Evolutionary conservation across 2,113 vertebrate species (phyloP).

Genomic region (Ornithorhynchus anatinus): DNA sequence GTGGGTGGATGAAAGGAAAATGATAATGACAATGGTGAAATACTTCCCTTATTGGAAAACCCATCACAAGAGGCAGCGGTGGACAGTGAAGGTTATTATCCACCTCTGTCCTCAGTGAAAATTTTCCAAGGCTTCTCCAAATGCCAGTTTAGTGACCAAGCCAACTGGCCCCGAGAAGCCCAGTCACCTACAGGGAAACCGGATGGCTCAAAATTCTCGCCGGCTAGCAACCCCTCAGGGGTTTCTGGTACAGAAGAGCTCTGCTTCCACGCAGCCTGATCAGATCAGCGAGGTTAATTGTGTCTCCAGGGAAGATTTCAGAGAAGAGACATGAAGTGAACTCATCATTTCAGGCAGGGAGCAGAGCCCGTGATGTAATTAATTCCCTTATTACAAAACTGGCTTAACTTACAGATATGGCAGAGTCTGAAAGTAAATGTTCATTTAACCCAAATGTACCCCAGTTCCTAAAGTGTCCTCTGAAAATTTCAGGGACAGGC

Average conservation of each 20-base stretch:
- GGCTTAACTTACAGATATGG: accelerated
- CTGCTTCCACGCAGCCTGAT: conserved; percentile 41
- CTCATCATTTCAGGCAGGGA: conserved; percentile 64
- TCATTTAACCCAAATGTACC: too few species aligned
- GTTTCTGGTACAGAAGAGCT: background rate
- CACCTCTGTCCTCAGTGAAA: too few species aligned
- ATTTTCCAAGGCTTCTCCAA: too few species aligned
- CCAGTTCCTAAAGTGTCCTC: too few species aligned
- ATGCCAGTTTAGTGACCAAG: too few species aligned
- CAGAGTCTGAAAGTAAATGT: too few species aligned
- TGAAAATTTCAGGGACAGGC: too few species aligned
- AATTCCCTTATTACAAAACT: background rate
- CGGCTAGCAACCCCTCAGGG: background rate
- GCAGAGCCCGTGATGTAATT: too few species aligned
- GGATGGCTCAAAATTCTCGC: background rate
- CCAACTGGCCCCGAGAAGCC: background rate
- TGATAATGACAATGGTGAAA: background rate
- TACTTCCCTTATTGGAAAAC: background rate
- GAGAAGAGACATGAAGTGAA: conserved; percentile 78
- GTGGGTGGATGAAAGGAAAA: background rate
- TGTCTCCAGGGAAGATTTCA: conserved; percentile 68
- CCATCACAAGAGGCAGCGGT: background rate
- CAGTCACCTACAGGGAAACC: background rate
- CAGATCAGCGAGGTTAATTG: conserved; percentile 53
- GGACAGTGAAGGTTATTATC: too few species aligned